phyloP scores from a whole-genome alignment of 2,113 vertebrate species.

The Cochlearius cochlearius region DNA sequence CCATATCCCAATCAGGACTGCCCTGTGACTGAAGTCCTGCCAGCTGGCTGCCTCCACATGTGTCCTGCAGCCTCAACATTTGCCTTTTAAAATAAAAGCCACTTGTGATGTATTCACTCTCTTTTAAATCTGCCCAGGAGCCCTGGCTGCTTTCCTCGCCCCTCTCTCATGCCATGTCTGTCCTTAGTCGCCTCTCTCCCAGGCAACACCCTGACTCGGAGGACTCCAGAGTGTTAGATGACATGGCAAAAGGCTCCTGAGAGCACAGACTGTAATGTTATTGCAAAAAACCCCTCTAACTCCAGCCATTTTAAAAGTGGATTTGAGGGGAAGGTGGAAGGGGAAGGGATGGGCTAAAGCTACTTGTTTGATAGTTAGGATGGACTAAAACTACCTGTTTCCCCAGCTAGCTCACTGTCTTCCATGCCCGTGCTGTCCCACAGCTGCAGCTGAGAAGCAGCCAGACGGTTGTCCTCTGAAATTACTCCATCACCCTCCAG shows the following conservation, averaged over 20 bases:
- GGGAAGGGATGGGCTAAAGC: not conserved
- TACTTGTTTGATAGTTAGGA: not conserved
- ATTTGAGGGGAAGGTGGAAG: not conserved
- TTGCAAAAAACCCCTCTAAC: not conserved
- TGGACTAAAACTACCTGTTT: not conserved
- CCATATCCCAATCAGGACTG: slow-evolving; percentile 12
- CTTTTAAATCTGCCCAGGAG: slow-evolving; percentile 51
- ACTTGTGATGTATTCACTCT: slow-evolving; percentile 40
- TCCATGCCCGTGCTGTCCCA: not conserved
- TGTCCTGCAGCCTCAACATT: slow-evolving; percentile 38
- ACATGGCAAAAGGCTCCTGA: not conserved
- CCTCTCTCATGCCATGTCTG: not conserved
- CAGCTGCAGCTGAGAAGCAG: not conserved
- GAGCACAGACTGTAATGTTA: not conserved
- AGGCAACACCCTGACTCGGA: not conserved
- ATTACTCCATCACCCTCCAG: not conserved
- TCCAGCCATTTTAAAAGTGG: not conserved
- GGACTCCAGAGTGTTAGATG: not conserved
- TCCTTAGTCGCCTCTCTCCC: not conserved
- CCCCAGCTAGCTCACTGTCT: not conserved
- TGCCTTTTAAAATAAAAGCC: slow-evolving; percentile 50
- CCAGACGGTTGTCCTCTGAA: not conserved
- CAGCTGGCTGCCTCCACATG: slow-evolving; percentile 40
- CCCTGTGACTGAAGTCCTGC: slow-evolving; percentile 50
- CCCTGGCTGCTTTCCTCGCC: slow-evolving; percentile 17